phyloP scores from a whole-genome alignment of 2,113 vertebrate species.

The Mionectes macconnelli region DNA sequence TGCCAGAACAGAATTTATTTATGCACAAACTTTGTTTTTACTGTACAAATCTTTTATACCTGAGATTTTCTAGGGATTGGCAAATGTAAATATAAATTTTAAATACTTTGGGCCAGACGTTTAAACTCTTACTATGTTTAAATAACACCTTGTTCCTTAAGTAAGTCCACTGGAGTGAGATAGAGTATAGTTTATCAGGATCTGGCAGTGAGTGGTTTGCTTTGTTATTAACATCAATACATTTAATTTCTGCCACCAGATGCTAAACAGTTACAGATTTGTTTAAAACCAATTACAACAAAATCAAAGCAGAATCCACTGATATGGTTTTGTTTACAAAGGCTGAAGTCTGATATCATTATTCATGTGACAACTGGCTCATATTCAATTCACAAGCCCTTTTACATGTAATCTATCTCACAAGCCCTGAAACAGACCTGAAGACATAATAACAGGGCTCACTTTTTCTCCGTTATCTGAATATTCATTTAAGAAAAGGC shows the following conservation, averaged over 20 bases:
- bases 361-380: conserved; percentile 21
- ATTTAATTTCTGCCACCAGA: not conserved
- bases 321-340: conserved; percentile 17
- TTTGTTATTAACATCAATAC: not conserved
- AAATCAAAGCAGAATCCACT: conserved; percentile 20
- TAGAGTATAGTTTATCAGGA: not conserved
- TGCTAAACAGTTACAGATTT: not conserved
- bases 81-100: not conserved
- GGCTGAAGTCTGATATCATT: not conserved
- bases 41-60: not conserved
- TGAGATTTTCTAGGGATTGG: not conserved
- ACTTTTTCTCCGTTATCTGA: conserved; percentile 4
- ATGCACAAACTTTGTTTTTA: not conserved
- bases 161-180: not conserved
- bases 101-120: not conserved
- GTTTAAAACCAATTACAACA: not conserved
- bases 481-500: conserved; percentile 34
- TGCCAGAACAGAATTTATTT: not conserved
- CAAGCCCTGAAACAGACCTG: not conserved
- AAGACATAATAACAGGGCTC: not conserved
- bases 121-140: not conserved
- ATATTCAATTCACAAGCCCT: not conserved
- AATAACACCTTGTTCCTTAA: not conserved
- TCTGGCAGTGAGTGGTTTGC: not conserved
- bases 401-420: not conserved